Conservation (phyloP, 2,888 invertebrate genomes). For the Cylindroiulus punctatus region DNA sequence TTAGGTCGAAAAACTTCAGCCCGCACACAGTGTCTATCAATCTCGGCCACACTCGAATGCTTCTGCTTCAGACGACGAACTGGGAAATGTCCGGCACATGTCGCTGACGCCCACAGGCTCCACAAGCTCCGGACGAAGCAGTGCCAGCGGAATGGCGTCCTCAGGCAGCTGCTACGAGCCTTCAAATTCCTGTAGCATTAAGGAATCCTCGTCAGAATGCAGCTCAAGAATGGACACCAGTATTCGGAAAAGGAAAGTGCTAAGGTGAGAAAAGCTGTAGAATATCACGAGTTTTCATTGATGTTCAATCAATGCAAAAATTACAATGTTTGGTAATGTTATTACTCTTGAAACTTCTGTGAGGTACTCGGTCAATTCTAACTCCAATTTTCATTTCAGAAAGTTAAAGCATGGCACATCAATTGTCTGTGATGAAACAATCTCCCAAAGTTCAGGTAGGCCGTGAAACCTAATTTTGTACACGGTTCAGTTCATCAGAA, state of each 20-base stretch:
- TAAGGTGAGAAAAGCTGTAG: no score
- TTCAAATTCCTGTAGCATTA: neutral
- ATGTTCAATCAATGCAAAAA: no score
- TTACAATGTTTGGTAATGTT: neutral
- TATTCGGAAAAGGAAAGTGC: conserved; percentile 21
- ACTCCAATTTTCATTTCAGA: neutral
- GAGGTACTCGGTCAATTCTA: neutral
- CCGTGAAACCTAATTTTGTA: neutral
- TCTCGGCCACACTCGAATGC: neutral
- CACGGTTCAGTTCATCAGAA: neutral
- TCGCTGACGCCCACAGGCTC: neutral
- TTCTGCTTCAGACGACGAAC: neutral
- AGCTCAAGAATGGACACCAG: neutral
- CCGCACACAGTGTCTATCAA: neutral
- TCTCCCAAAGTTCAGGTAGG: conserved; percentile 44
- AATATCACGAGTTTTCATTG: no score
- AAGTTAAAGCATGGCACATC: neutral
- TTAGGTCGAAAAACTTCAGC: conserved; percentile 4
- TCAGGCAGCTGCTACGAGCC: neutral
- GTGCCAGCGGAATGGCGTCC: neutral
- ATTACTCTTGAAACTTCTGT: neutral
- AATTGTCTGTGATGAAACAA: conserved; percentile 43
- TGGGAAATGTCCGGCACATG: conserved; percentile 14
- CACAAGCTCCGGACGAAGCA: neutral
- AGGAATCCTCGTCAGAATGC: neutral